Conservation (phyloP, 2,113 vertebrate genomes). For the Sigmodon hispidus region DNA sequence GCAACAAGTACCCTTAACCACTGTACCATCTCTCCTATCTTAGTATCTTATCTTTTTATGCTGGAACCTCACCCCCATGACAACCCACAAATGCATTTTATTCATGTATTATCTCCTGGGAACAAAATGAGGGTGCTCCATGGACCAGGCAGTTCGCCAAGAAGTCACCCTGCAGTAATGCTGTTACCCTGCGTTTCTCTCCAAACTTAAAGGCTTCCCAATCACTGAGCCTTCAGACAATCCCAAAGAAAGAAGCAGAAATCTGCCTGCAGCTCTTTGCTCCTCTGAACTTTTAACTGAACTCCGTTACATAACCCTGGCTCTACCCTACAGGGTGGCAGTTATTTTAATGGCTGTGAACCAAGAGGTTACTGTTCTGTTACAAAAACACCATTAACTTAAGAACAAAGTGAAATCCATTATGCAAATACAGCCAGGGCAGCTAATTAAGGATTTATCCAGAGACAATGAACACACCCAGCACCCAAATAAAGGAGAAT, state of each 20-base stretch:
- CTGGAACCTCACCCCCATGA: background rate
- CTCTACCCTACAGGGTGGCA: conserved; percentile 67
- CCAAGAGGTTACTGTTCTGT: conserved; percentile 80
- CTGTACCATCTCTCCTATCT: background rate
- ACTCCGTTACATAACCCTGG: conserved; percentile 52
- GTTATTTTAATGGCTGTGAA: conserved; percentile 77
- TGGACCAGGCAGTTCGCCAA: background rate
- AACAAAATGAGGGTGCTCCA: background rate
- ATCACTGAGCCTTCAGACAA: background rate
- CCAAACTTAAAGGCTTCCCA: background rate
- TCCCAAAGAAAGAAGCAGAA: background rate
- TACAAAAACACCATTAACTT: conserved; percentile 81
- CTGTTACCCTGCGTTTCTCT: background rate
- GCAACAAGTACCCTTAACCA: background rate
- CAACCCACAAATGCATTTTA: background rate
- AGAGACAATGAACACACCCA: conserved; percentile 72
- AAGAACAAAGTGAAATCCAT: conserved; percentile 82
- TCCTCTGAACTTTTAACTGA: conserved; percentile 61
- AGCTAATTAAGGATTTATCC: conserved; percentile 80
- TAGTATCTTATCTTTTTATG: background rate
- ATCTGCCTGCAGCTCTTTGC: background rate
- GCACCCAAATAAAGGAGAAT: conserved; percentile 73
- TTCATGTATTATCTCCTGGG: background rate
- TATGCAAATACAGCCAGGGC: conserved; percentile 81
- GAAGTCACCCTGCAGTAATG: background rate